Evolutionary conservation across 2,113 vertebrate genomes (phyloP).

Genomic region (Cottus gobio): DNA sequence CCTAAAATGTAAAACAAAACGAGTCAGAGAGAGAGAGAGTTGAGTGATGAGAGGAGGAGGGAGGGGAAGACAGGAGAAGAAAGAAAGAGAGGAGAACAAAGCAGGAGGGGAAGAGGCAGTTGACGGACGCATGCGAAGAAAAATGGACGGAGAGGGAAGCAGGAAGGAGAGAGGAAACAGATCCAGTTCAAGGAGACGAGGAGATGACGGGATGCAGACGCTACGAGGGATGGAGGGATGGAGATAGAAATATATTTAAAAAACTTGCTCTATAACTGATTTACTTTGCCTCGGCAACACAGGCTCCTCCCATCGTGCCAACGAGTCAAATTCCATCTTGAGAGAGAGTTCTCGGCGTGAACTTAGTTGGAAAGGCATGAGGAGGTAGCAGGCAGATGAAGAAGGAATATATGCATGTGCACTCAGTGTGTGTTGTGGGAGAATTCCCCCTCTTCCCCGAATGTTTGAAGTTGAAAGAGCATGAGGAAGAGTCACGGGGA

Average conservation of each 20-base stretch:
- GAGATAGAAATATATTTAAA: slow-evolving; percentile 37
- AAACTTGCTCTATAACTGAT: slow-evolving; percentile 38
- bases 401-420: slow-evolving; percentile 51
- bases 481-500: slow-evolving; percentile 57
- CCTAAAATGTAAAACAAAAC: slow-evolving; percentile 52
- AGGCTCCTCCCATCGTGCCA: slow-evolving; percentile 44
- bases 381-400: slow-evolving; percentile 50
- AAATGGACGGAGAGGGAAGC: slow-evolving; percentile 2
- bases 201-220: slow-evolving; percentile 30
- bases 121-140: slow-evolving; percentile 3
- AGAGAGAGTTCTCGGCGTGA: slow-evolving; percentile 50
- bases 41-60: slow-evolving; percentile 1
- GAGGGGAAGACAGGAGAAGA: neutral
- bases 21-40: slow-evolving; percentile 1
- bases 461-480: slow-evolving; percentile 70
- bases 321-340: slow-evolving; percentile 62
- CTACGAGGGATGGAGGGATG: slow-evolving; percentile 5
- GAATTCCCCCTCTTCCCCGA: slow-evolving; percentile 40
- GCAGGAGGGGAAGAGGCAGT: neutral
- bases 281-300: slow-evolving; percentile 37
- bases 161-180: slow-evolving; percentile 24
- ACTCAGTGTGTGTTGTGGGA: slow-evolving; percentile 39
- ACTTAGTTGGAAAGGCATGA: slow-evolving; percentile 35
- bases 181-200: slow-evolving; percentile 19
- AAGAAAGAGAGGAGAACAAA: slow-evolving; percentile 21